These are phyloP conservation scores for Agrotis clavis DNA, from an alignment of 2,888 invertebrate species.

Conservation along the genomic window DNA sequence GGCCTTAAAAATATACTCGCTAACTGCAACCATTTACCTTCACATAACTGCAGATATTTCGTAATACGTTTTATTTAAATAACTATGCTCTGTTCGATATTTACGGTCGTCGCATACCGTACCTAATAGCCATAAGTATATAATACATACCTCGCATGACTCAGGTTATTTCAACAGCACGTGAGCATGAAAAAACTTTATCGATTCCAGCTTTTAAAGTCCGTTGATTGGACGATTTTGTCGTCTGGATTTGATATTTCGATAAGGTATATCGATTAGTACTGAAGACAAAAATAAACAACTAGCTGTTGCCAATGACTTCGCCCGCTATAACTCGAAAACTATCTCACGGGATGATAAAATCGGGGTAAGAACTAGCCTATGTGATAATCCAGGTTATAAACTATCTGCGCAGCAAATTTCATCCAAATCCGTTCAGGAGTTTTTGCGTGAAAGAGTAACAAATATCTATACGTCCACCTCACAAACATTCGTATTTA, in stretches of 20 bases:
- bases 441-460: no score
- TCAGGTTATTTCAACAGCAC: slow-evolving; percentile 41
- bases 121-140: slow-evolving; percentile 3
- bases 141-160: slow-evolving; percentile 54
- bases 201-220: slow-evolving; percentile 44
- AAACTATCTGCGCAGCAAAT: no score
- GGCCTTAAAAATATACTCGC: not conserved
- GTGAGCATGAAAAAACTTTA: slow-evolving; percentile 43
- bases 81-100: slow-evolving; percentile 12
- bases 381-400: no score
- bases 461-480: no score
- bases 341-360: no score
- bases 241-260: slow-evolving; percentile 17
- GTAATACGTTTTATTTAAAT: slow-evolving; percentile 21
- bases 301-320: no score
- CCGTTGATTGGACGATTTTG: slow-evolving; percentile 14
- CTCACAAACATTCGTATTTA: no score
- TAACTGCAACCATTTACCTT: slow-evolving; percentile 11
- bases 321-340: no score
- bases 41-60: slow-evolving; percentile 21
- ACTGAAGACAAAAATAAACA: not conserved
- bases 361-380: no score
- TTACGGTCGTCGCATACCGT: slow-evolving; percentile 11
- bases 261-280: not conserved
- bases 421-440: no score